Evolutionary conservation across 2,888 invertebrate species (phyloP), one percentile per base, ranked within the genome.

Genomic region (Neria commutata): DNA sequence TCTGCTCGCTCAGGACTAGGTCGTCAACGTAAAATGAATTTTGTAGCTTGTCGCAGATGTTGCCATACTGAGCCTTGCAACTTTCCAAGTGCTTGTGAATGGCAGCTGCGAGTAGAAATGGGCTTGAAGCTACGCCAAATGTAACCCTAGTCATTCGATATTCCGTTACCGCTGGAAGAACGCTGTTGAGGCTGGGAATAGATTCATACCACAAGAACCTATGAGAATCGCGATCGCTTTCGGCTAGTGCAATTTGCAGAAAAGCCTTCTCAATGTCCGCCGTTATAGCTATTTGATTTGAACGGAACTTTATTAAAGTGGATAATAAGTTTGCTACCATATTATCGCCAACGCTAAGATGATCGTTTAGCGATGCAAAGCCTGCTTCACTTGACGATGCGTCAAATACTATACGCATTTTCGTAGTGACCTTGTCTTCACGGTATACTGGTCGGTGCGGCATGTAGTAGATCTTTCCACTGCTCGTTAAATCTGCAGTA

Each of bases 251-350:
- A n/a, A n/a, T n/a, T n/a, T n/a, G n/a, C n/a, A n/a, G n/a, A n/a
- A n/a, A n/a, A n/a, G n/a, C n/a, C n/a, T n/a, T n/a, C n/a, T n/a
- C n/a, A n/a, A n/a, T n/a, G n/a, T n/a, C n/a, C n/a, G n/a, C n/a
- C n/a, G n/a, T n/a, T n/a, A n/a, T n/a, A n/a, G n/a, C n/a, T n/a
- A n/a, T n/a, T n/a, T n/a, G n/a, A n/a, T n/a, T n/a, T n/a, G n/a
- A n/a, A n/a, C n/a, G n/a, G n/a, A n/a, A n/a, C n/a, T n/a, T n/a
- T n/a, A n/a, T n/a, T n/a, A n/a, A n/a, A n/a, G 42, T 53, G 16
- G 59, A 21, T 19, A 65, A 37, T n/a, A 64, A 29, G 42, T 63
- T 46, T 23, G 59, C 57, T 19, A 46, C 46, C 21, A 46, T 10
- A n/a, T 17, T 46, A 10, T 46, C 46, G n/a, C 46, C 46, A 17